A percentile compares a stretch with the other conserved stretches of the same genome.
Evolutionary conservation across 2,888 invertebrate species (phyloP).

Genomic region (Oligia fasciuncula): DNA sequence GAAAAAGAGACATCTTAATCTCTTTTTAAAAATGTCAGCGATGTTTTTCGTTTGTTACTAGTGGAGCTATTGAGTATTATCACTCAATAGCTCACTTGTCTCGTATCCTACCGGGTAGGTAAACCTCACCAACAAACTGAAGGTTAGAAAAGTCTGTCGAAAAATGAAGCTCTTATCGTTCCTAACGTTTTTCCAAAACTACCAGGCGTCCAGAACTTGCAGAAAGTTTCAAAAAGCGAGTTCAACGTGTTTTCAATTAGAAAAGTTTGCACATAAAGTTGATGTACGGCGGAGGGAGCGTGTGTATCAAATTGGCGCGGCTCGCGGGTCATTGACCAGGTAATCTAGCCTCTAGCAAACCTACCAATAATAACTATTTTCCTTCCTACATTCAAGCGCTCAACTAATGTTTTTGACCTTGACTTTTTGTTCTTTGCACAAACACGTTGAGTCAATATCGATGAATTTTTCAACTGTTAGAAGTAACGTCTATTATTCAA

Average conservation of each 20-base stretch:
- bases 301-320: conserved; percentile 61
- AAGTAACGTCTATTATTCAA: conserved; percentile 28
- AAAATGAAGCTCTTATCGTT: background rate
- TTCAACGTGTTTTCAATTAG: conserved; percentile 58
- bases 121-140: background rate
- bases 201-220: background rate
- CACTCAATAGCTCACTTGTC: background rate
- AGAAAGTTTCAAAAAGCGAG: conserved; percentile 24
- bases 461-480: conserved; percentile 44
- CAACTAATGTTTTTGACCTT: conserved; percentile 42
- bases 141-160: background rate
- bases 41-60: too few species aligned
- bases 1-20: too few species aligned
- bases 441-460: conserved; percentile 50
- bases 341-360: conserved; percentile 64
- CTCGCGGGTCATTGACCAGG: conserved; percentile 63
- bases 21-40: background rate
- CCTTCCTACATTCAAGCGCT: conserved; percentile 50
- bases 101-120: background rate
- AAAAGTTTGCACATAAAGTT: conserved; percentile 54
- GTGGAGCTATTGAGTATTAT: background rate
- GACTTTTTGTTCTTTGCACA: conserved; percentile 46
- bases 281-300: conserved; percentile 37
- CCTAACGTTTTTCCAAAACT: background rate
- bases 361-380: conserved; percentile 60